Conservation (phyloP, 1,140 invertebrate species). For the Zaprionus ornatus region DNA sequence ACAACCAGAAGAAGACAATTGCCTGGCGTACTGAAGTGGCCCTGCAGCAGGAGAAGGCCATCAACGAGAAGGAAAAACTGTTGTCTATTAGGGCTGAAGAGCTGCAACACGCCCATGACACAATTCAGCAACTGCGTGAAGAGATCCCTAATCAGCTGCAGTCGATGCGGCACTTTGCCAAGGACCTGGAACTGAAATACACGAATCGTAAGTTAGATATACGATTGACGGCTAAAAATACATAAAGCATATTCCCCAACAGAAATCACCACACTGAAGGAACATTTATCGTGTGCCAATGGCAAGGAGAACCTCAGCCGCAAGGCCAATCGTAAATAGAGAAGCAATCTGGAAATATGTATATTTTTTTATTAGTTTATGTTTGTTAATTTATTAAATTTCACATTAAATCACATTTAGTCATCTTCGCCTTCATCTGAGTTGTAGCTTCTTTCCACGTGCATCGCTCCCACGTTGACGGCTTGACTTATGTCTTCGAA, state of each 20-base stretch:
- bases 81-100: slow-evolving; percentile 54
- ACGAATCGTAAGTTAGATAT: slow-evolving; percentile 62
- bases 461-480: slow-evolving; percentile 76
- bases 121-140: slow-evolving; percentile 61
- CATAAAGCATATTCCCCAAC: background rate
- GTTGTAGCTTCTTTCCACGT: slow-evolving; percentile 37
- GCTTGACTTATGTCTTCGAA: slow-evolving; percentile 85
- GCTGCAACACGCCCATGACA: slow-evolving; percentile 43
- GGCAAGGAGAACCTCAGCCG: slow-evolving; percentile 59
- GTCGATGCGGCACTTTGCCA: slow-evolving; percentile 70
- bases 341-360: background rate
- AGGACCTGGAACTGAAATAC: slow-evolving; percentile 71
- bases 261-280: slow-evolving; percentile 69
- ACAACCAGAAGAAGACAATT: slow-evolving; percentile 69
- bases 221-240: background rate
- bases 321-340: slow-evolving; percentile 57
- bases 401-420: slow-evolving; percentile 33
- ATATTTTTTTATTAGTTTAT: background rate
- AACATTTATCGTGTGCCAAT: slow-evolving; percentile 37
- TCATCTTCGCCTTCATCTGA: slow-evolving; percentile 19
- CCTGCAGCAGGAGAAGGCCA: slow-evolving; percentile 75
- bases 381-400: slow-evolving; percentile 50
- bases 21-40: slow-evolving; percentile 79
- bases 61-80: slow-evolving; percentile 70
- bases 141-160: slow-evolving; percentile 77